phyloP scores from a whole-genome alignment of 2,113 vertebrate species.

The Crotophaga sulcirostris region DNA sequence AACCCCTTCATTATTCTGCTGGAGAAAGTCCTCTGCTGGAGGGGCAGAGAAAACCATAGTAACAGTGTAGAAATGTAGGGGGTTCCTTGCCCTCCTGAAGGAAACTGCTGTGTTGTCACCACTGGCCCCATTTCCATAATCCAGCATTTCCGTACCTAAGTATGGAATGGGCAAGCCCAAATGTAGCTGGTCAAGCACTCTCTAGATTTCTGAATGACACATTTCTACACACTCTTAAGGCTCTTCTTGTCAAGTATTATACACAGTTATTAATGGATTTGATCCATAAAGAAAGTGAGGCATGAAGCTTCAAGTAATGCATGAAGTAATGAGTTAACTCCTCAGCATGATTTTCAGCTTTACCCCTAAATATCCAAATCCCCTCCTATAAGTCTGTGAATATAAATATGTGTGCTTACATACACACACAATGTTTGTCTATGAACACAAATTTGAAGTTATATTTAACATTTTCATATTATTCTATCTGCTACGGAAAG shows the following conservation, averaged over 20 bases:
- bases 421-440: not conserved
- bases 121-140: not conserved
- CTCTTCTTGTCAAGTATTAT: not conserved
- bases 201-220: not conserved
- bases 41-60: not conserved
- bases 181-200: not conserved
- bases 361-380: not conserved
- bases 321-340: not conserved
- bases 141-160: not conserved
- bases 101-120: not conserved
- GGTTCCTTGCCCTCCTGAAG: not conserved
- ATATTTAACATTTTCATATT: not conserved
- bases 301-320: not conserved
- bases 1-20: not conserved
- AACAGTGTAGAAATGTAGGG: not conserved
- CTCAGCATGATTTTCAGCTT: not conserved
- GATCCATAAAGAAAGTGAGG: not conserved
- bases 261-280: not conserved
- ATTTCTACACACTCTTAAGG: not conserved
- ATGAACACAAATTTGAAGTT: not conserved
- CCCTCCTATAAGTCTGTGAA: not conserved
- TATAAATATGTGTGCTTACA: not conserved
- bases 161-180: not conserved
- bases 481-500: not conserved
- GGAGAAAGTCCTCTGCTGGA: not conserved